Evolutionary conservation across 1,140 invertebrate species (phyloP), one percentile per base, ranked within the genome.

Genomic region (Papilio helenus): DNA sequence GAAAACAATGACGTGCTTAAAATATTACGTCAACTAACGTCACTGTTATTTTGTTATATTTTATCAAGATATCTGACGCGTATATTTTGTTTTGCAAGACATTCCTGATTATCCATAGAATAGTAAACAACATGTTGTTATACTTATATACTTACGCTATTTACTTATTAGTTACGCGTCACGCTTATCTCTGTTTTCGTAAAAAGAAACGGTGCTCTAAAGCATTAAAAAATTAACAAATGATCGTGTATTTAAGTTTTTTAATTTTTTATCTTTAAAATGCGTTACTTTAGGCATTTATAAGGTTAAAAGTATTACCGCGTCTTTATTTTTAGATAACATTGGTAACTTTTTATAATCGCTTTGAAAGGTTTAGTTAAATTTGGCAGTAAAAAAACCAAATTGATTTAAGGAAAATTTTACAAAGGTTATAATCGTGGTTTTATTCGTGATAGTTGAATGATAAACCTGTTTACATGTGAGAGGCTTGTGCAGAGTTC

Each of bases 401-500:
- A 61, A 61, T 55, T 8, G 20, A 55, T n/a, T 10, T 58, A 23
- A 58, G 9, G 55, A 29, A 68, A 68, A 29, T 61, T 26, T 61
- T 26, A 26, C 14, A 61, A 61, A 61, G 58, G 58, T 61, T 61
- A 61, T 10, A 61, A 23, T 26, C 58, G 58, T 23, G 51, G 55
- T 58, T n/a, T 20, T 20, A 58, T n/a, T 58, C 7, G 9, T 26
- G 23, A 68, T 29, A 68, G 61, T 29, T 29, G 51, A 29, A 68
- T 29, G 61, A 68, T 68, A 68, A 68, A 68, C 61, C 26, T 68
- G 61, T 68, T 68, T 68, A 68, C 61, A 68, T 68, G 61, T 29
- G 14, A 29, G 23, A 68, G 61, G 61, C 61, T 68, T 68, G 61
- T 14, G 61, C 58, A 61, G 61, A 68, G 61, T 68, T 68, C 61